Evolutionary conservation across 2,888 invertebrate species (phyloP).

Genomic region (Acleris sparsana): DNA sequence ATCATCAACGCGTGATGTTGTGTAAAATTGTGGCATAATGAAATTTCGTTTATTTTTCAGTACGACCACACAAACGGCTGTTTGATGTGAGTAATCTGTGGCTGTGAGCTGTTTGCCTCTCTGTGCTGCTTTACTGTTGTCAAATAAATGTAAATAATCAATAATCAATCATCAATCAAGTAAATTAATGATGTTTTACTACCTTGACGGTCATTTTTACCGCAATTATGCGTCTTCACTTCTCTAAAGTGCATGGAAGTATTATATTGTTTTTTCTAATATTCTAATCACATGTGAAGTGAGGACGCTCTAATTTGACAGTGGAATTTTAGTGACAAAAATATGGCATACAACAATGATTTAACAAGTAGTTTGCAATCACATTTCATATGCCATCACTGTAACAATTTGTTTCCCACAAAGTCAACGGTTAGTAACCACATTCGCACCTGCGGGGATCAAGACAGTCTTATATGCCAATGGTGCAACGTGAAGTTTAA

Average conservation of each 20-base stretch:
- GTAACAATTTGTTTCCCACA: constrained; percentile 14
- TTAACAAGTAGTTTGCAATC: constrained; percentile 33
- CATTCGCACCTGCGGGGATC: constrained; percentile 22
- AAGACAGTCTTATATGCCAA: constrained; percentile 38
- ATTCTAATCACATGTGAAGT: background rate
- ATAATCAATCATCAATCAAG: background rate
- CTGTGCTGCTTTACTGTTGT: background rate
- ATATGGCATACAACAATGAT: constrained; percentile 29
- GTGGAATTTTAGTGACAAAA: constrained; percentile 39
- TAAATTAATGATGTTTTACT: background rate
- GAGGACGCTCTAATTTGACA: background rate
- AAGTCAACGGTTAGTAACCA: constrained; percentile 32
- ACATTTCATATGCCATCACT: constrained; percentile 40
- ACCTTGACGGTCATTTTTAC: background rate
- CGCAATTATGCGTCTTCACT: background rate
- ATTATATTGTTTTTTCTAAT: background rate
- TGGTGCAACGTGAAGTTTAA: constrained; percentile 50
- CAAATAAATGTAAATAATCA: constrained; percentile 21
- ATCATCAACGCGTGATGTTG: too few relatives aligned
- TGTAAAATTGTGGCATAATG: too few relatives aligned
- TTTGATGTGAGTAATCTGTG: too few relatives aligned
- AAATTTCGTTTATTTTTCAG: too few relatives aligned
- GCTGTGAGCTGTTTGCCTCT: too few relatives aligned
- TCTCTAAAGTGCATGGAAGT: background rate
- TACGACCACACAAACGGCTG: too few relatives aligned